These are phyloP conservation scores for Diadumene lineata DNA, from an alignment of 92 coral and sea anemone genomes.

Conservation along the genomic window DNA sequence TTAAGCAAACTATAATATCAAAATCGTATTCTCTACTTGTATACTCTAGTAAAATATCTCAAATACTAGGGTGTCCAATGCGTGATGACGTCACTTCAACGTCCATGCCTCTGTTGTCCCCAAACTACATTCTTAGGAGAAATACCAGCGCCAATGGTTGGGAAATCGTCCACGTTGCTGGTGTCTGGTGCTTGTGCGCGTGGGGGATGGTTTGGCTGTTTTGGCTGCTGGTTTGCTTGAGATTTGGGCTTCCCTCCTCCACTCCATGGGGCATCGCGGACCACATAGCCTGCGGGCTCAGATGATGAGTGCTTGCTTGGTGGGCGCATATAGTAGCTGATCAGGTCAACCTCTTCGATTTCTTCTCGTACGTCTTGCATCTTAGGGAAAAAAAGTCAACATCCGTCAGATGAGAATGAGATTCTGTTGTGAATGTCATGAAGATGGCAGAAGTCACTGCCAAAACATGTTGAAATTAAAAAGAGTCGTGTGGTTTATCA, in stretches of 20 bases:
- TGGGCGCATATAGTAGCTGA: slow-evolving; percentile 91
- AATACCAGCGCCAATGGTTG: slow-evolving; percentile 82
- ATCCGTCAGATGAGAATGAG: too few species aligned
- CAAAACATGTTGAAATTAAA: too few species aligned
- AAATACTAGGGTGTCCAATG: background rate
- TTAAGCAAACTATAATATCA: too few species aligned
- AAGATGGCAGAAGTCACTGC: too few species aligned
- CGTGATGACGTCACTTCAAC: slow-evolving; percentile 1
- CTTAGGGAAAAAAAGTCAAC: slow-evolving; percentile 26
- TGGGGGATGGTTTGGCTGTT: slow-evolving; percentile 32
- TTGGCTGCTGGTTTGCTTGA: slow-evolving; percentile 52
- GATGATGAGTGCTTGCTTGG: slow-evolving; percentile 73
- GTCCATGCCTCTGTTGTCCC: slow-evolving; percentile 52
- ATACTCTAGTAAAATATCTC: too few species aligned
- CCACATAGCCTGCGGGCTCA: slow-evolving; percentile 75
- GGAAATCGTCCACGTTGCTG: slow-evolving; percentile 90
- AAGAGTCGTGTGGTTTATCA: too few species aligned
- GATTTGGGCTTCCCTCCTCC: slow-evolving; percentile 52
- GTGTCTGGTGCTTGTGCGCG: slow-evolving; percentile 85
- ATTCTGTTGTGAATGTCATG: too few species aligned
- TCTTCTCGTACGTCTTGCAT: slow-evolving; percentile 95
- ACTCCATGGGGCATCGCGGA: slow-evolving; percentile 99
- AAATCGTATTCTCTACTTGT: too few species aligned
- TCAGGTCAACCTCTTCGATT: slow-evolving; percentile 73
- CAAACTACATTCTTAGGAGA: slow-evolving; percentile 78